Evolutionary conservation across 2,888 invertebrate genomes (phyloP), one percentile per base, ranked within the genome.

Genomic region (Mactromeris polynyma): DNA sequence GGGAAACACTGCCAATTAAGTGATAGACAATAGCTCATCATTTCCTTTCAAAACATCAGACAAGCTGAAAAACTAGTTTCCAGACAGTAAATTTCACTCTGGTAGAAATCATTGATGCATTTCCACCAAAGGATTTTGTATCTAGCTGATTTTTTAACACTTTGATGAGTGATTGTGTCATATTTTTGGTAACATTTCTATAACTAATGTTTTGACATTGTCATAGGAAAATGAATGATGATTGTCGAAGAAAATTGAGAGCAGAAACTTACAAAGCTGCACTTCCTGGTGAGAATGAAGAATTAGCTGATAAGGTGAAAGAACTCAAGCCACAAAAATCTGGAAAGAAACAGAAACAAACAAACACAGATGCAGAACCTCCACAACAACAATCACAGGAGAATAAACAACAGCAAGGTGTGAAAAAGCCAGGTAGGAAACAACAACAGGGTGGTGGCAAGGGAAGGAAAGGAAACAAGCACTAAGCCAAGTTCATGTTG

Each of bases 191-290:
- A 46, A 4, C 11, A 11, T 40, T 7, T 40, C 40, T 40, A 11
- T 40, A n/a, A n/a, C n/a, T 40, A 40, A 40, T 31, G 31, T 14
- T 69, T 31, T 64, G 31, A 64, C 6, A 33, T 73, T 73, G 6
- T 33, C 40, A 38, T 46, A 42, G 33, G 42, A 42, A 51, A 58
- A 31, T 81, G n/a, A 58, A 81, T 40, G 64, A 40, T 42, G 46
- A 21, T 31, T 3, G 79, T n/a, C 21, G 4, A 26, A 91, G 83
- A 54, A 26, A 11, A 19, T 7, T 89, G 40, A 91, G 85, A 81
- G 78, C 31, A n/a, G 87, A 88, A 36, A 64, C 85, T 6, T 91
- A 78, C 85, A 38, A 79, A 46, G 86, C 87, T 31, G 85, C 85
- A 14, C 77, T 82, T 17, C 87, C 87, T 21, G 19, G 21, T 2